Conservation (phyloP, 2,888 invertebrate species). For the Dryobota labecula region DNA sequence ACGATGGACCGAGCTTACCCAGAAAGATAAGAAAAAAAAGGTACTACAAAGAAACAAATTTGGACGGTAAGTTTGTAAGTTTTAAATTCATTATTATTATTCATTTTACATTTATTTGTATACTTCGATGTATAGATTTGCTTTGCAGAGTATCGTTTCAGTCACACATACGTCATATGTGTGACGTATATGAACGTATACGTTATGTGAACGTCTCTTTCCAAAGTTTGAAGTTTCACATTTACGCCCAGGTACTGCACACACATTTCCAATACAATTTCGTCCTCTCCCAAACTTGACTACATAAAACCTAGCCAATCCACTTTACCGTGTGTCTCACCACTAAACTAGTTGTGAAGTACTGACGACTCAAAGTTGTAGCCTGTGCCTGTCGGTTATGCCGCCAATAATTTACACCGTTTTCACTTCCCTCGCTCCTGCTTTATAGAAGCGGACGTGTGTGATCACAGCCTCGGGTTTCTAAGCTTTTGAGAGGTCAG, state of each 20-base stretch:
- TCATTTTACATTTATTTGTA: too few species aligned
- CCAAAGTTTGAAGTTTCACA: neutral
- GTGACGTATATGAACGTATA: too few species aligned
- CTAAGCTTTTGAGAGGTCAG: constrained; percentile 6
- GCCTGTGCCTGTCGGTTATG: constrained; percentile 67
- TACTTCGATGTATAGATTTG: too few species aligned
- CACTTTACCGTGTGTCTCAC: constrained; percentile 49
- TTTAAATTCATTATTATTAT: too few species aligned
- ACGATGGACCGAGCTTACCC: too few species aligned
- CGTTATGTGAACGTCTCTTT: neutral
- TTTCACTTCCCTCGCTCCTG: constrained; percentile 41
- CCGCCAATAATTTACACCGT: constrained; percentile 69
- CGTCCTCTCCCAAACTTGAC: neutral
- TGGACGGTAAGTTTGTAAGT: too few species aligned
- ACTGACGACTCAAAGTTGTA: constrained; percentile 63
- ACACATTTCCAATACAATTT: constrained; percentile 1
- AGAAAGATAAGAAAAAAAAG: too few species aligned
- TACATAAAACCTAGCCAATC: neutral
- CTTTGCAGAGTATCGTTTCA: neutral
- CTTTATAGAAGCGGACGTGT: constrained; percentile 24
- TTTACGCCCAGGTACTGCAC: neutral
- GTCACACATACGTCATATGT: neutral
- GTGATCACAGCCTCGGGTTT: constrained; percentile 20
- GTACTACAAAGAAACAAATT: too few species aligned
- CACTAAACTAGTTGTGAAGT: constrained; percentile 65